phyloP scores from a whole-genome alignment of 2,888 invertebrate genomes.

The Tricholauxania praeusta region DNA sequence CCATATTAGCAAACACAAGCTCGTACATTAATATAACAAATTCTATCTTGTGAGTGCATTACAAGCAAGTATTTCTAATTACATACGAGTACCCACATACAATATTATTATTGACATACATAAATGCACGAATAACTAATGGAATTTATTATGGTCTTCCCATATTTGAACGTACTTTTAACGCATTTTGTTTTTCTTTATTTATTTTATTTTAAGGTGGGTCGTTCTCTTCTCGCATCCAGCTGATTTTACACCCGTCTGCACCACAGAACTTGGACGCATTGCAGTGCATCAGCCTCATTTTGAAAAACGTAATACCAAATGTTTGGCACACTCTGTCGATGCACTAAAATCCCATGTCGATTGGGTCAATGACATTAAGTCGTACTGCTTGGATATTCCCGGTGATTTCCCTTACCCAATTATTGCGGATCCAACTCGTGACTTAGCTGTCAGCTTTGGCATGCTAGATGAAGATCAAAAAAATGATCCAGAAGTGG shows the following conservation, averaged over 20 bases:
- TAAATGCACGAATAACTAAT: too few relatives aligned
- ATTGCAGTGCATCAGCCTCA: conserved; percentile 78
- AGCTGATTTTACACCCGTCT: conserved; percentile 90
- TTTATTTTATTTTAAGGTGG: conserved; percentile 74
- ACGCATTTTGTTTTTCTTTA: not conserved
- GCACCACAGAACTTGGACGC: conserved; percentile 87
- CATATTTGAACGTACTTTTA: not conserved
- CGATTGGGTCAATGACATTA: conserved; percentile 83
- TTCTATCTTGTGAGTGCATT: too few relatives aligned
- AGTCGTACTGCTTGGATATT: conserved; percentile 77
- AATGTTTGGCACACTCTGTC: conserved; percentile 84
- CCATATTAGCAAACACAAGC: too few relatives aligned
- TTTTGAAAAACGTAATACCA: conserved; percentile 79
- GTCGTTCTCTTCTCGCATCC: conserved; percentile 90
- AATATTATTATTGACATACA: too few relatives aligned
- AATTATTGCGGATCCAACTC: conserved; percentile 82
- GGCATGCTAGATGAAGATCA: conserved; percentile 85
- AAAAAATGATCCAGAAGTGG: conserved; percentile 74
- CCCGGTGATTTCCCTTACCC: conserved; percentile 83
- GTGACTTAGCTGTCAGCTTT: conserved; percentile 78
- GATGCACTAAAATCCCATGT: conserved; percentile 80
- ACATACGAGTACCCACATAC: too few relatives aligned
- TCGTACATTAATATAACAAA: too few relatives aligned
- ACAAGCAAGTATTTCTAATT: too few relatives aligned
- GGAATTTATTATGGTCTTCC: too few relatives aligned